phyloP scores from a whole-genome alignment of 2,888 invertebrate genomes.

The Andrena camellia region DNA sequence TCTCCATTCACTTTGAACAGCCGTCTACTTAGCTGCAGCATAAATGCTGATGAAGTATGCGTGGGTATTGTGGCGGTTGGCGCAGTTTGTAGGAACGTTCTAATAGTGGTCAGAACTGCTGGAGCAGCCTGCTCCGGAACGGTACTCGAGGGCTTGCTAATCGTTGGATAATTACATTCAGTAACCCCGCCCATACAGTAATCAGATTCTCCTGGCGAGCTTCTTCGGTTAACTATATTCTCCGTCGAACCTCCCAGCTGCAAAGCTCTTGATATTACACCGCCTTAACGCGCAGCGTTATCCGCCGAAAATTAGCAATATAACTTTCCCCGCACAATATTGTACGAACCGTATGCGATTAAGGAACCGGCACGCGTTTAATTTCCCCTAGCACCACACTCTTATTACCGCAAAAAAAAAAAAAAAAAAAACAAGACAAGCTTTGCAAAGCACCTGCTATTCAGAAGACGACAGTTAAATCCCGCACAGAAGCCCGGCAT shows the following conservation, averaged over 20 bases:
- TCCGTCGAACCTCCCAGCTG: slow-evolving; percentile 6
- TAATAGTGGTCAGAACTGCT: slow-evolving; percentile 61
- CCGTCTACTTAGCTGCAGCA: background rate
- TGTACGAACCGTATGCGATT: slow-evolving; percentile 11
- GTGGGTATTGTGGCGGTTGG: slow-evolving; percentile 8
- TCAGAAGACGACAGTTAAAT: background rate
- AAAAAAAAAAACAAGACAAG: too few relatives aligned
- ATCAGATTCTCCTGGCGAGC: slow-evolving; percentile 57
- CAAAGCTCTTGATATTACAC: slow-evolving; percentile 37
- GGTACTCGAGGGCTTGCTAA: slow-evolving; percentile 57
- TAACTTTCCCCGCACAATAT: too few relatives aligned
- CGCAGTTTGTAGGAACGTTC: slow-evolving; percentile 50
- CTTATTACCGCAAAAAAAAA: background rate
- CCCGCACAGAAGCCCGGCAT: background rate
- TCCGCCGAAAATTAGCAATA: background rate
- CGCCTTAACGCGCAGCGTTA: background rate
- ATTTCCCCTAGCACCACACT: background rate
- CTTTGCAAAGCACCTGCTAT: too few relatives aligned
- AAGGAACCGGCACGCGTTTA: slow-evolving; percentile 6
- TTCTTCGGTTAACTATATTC: slow-evolving; percentile 55
- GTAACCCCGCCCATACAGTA: slow-evolving; percentile 61
- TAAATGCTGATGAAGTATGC: slow-evolving; percentile 14
- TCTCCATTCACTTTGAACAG: background rate
- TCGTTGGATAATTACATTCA: slow-evolving; percentile 67
- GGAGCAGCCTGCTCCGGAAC: slow-evolving; percentile 38